A percentile compares a stretch with the other conserved stretches of the same genome.
Conservation (phyloP, 2,113 vertebrate genomes). For the Danionella cerebrum region DNA sequence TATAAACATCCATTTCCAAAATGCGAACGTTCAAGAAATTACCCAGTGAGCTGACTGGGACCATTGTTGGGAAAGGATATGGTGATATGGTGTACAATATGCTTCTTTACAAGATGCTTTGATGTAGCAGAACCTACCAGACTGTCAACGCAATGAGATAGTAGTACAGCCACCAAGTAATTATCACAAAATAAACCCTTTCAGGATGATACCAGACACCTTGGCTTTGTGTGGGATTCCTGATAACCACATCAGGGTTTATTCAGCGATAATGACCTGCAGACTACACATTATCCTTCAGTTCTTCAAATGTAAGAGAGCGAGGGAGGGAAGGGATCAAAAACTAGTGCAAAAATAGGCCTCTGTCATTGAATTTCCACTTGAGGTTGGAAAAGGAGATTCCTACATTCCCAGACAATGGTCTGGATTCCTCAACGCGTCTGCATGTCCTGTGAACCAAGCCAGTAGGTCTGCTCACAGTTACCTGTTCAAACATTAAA, state of each 20-base stretch:
- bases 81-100: no score
- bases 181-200: neutral
- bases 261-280: neutral
- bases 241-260: neutral
- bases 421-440: constrained; percentile 60
- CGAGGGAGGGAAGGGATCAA: constrained; percentile 28
- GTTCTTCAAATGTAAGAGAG: neutral
- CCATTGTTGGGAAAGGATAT: no score
- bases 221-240: neutral
- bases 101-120: no score
- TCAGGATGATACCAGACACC: neutral
- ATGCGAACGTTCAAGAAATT: no score
- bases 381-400: constrained; percentile 52
- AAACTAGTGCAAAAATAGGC: constrained; percentile 33
- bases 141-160: neutral
- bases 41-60: no score
- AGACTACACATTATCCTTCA: neutral
- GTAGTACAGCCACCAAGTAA: neutral
- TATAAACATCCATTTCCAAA: no score
- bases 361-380: constrained; percentile 54
- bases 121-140: neutral
- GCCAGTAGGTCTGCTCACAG: neutral
- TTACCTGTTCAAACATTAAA: constrained; percentile 21
- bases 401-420: constrained; percentile 69
- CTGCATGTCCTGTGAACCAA: constrained; percentile 54